phyloP scores from a whole-genome alignment of 2,113 vertebrate species.

The Rhagologus leucostigma region DNA sequence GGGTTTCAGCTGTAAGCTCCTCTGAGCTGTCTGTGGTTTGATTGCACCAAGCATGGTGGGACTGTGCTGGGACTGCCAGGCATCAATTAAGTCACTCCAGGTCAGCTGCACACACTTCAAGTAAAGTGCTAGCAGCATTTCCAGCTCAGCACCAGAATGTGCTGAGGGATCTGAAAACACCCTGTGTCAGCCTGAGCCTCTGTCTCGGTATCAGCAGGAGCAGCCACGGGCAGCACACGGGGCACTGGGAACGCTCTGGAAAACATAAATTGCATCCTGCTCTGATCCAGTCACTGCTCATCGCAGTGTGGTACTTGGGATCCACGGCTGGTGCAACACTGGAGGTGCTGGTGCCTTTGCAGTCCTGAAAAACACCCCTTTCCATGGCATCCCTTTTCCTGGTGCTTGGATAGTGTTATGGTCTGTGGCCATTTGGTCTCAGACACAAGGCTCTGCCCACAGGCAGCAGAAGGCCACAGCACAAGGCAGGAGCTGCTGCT shows the following conservation, averaged over 20 bases:
- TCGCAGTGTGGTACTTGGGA: neutral
- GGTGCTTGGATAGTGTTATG: fast-evolving
- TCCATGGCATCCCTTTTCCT: neutral
- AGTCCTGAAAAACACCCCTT: neutral
- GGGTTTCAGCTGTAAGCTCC: neutral
- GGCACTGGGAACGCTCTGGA: neutral
- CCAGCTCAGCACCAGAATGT: neutral
- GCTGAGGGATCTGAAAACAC: neutral
- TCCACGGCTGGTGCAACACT: fast-evolving
- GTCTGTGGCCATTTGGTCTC: neutral
- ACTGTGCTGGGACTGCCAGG: neutral
- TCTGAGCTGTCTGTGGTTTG: neutral
- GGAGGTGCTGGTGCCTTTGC: neutral
- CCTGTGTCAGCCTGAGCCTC: neutral
- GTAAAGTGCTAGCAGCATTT: neutral
- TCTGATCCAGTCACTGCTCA: neutral
- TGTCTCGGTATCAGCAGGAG: fast-evolving
- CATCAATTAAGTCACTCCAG: neutral
- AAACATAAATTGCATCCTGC: neutral
- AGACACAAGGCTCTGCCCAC: neutral
- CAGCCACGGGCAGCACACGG: fast-evolving
- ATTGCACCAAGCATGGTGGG: neutral
- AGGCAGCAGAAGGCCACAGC: neutral
- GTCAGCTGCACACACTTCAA: neutral
- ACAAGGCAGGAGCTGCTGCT: neutral